Evolutionary conservation across 2,797 vertebrate species (phyloP).

Genomic region (Parotocinclus haroldoi): DNA sequence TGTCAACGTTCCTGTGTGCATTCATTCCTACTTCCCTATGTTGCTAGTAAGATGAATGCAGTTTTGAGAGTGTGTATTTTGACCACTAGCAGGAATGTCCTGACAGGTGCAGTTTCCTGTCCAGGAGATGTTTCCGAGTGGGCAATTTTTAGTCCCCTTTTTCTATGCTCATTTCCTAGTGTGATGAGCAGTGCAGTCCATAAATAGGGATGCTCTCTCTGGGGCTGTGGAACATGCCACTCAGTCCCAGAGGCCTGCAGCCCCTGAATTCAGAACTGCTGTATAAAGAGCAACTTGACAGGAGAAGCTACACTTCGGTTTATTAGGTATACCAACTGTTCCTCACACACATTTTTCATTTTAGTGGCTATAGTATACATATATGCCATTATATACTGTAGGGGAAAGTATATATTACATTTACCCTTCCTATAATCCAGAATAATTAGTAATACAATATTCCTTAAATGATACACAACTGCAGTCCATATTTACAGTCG

Average conservation of each 20-base stretch:
- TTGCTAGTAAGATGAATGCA: neutral
- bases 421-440: too few relatives aligned
- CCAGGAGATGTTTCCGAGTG: conserved; percentile 20
- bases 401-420: too few relatives aligned
- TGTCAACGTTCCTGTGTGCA: neutral
- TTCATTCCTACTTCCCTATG: neutral
- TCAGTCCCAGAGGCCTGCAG: neutral
- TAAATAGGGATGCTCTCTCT: neutral
- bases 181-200: conserved; percentile 1
- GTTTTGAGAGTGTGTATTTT: conserved; percentile 4
- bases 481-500: too few relatives aligned
- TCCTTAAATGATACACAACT: too few relatives aligned
- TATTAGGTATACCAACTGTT: too few relatives aligned
- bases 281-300: too few relatives aligned
- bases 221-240: neutral
- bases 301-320: too few relatives aligned
- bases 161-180: conserved; percentile 11
- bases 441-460: too few relatives aligned
- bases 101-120: conserved; percentile 22
- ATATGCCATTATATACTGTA: too few relatives aligned
- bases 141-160: conserved; percentile 26
- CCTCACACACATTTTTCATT: too few relatives aligned
- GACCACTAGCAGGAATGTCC: conserved; percentile 15
- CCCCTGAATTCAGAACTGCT: too few relatives aligned
- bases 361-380: too few relatives aligned